Percentiles rank a stretch among this genome's conserved stretches.
Evolutionary conservation across 2,113 vertebrate genomes (phyloP).

Genomic region (Caranx ignobilis): DNA sequence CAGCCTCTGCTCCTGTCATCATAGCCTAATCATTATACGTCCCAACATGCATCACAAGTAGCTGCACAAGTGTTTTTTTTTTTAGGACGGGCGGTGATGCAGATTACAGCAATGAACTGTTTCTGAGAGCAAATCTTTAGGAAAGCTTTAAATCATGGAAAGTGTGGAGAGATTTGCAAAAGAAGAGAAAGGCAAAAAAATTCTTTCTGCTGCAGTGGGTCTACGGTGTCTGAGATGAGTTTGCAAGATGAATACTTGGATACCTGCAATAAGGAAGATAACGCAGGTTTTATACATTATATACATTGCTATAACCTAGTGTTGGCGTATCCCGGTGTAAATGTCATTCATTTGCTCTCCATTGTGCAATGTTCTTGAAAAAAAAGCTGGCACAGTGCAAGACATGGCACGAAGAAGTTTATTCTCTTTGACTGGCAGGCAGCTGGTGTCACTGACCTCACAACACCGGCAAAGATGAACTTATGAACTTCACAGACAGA

Average conservation of each 20-base stretch:
- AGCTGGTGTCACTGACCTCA: slow-evolving; percentile 22
- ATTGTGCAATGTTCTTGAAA: background rate
- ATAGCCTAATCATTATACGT: too few species aligned
- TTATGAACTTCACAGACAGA: slow-evolving; percentile 30
- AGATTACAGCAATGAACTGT: background rate
- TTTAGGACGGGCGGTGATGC: too few species aligned
- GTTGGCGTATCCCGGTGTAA: background rate
- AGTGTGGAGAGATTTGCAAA: background rate
- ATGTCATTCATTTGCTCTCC: slow-evolving; percentile 30
- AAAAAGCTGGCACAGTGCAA: background rate
- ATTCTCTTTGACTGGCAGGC: slow-evolving; percentile 28
- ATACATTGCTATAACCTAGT: background rate
- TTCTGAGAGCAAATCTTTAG: background rate
- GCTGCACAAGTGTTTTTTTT: too few species aligned
- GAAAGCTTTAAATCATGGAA: background rate
- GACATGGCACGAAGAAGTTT: background rate
- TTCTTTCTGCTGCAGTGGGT: slow-evolving; percentile 5
- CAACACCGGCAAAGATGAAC: background rate
- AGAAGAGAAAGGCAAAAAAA: background rate
- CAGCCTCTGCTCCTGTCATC: too few species aligned
- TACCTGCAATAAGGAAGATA: slow-evolving; percentile 1
- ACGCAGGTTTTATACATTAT: slow-evolving; percentile 3
- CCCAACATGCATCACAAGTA: too few species aligned
- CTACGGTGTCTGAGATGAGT: background rate
- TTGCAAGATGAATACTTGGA: slow-evolving; percentile 27